A percentile compares a stretch with the other conserved stretches of the same genome.
These are phyloP conservation scores for Tolypeutes matacus DNA, from an alignment of 2,797 vertebrate species.

Conservation along the genomic window DNA sequence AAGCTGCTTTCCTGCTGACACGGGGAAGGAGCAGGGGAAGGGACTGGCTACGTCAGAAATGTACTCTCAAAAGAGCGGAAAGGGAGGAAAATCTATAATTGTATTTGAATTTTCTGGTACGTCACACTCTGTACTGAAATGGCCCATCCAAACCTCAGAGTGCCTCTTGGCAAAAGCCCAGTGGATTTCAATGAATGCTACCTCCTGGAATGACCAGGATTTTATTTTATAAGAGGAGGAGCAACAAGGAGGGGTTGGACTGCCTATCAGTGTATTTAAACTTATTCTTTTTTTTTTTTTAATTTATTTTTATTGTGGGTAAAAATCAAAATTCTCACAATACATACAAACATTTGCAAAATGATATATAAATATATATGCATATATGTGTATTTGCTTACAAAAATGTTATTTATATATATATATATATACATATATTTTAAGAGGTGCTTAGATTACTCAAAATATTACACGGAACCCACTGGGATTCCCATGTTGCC, in stretches of 20 bases:
- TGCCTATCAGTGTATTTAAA: neutral
- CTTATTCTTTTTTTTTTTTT: too few species aligned
- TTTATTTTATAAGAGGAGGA: neutral
- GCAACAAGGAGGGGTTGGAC: neutral
- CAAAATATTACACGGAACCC: too few species aligned
- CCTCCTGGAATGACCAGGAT: neutral
- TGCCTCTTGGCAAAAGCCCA: neutral
- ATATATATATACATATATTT: too few species aligned
- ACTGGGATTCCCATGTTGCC: too few species aligned
- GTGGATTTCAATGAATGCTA: neutral
- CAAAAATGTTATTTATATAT: too few species aligned
- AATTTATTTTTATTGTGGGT: too few species aligned
- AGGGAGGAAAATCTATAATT: slow-evolving; percentile 7
- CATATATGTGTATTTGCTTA: too few species aligned
- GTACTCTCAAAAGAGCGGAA: slow-evolving; percentile 3
- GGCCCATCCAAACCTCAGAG: neutral
- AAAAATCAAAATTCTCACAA: too few species aligned
- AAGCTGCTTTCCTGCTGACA: neutral
- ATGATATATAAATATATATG: too few species aligned
- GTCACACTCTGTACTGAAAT: neutral
- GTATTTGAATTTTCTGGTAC: slow-evolving; percentile 26
- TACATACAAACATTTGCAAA: too few species aligned
- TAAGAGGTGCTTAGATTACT: too few species aligned
- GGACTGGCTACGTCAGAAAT: neutral
- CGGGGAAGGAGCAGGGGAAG: neutral